phyloP scores from a whole-genome alignment of 2,888 invertebrate genomes.

The Malacosoma neustria region DNA sequence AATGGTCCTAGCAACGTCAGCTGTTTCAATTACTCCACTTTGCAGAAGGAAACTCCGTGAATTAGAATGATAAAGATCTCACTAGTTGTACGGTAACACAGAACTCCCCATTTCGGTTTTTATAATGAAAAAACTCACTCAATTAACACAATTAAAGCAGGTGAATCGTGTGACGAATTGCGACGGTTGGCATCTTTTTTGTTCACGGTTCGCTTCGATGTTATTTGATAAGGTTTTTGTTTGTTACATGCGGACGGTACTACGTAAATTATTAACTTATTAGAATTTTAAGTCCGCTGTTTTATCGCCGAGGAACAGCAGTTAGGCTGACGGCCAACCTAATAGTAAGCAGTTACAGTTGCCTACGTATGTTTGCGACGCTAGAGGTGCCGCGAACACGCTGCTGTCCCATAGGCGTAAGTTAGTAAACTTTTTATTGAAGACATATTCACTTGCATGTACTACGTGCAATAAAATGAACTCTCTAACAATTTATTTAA shows the following conservation, averaged over 20 bases:
- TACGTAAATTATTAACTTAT: too few species aligned
- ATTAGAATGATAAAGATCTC: constrained; percentile 43
- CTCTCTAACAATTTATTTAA: too few species aligned
- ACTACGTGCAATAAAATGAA: too few species aligned
- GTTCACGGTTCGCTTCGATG: background rate
- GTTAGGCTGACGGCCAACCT: too few species aligned
- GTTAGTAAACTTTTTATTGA: too few species aligned
- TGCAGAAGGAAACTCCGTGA: constrained; percentile 25
- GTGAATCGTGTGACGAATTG: background rate
- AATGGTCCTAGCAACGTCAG: constrained; percentile 8
- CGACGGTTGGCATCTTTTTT: background rate
- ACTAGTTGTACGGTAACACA: background rate
- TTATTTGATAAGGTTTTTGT: background rate
- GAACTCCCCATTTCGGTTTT: background rate
- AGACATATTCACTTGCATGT: too few species aligned
- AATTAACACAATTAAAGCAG: background rate
- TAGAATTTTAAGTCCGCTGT: too few species aligned
- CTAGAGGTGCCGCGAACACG: too few species aligned
- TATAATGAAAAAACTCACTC: background rate
- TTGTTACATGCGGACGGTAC: background rate
- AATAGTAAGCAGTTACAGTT: too few species aligned
- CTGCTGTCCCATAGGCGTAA: too few species aligned
- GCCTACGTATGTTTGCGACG: too few species aligned
- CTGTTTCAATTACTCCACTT: constrained; percentile 17
- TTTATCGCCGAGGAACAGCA: too few species aligned